Evolutionary conservation across 2,797 vertebrate genomes (phyloP).

Genomic region (Echeneis naucrates): DNA sequence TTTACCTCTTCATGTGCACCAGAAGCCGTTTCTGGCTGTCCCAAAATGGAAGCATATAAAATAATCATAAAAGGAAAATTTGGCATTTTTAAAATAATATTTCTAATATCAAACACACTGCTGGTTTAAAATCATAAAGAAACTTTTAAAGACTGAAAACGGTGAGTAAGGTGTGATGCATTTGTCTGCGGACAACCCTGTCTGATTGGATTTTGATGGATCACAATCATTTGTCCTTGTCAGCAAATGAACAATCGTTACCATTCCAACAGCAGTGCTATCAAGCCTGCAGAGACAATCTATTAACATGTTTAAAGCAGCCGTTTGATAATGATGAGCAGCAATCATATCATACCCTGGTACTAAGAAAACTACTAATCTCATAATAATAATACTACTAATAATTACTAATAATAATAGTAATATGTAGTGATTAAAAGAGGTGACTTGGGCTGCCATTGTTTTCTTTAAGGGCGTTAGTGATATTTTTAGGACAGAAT

Average conservation of each 20-base stretch:
- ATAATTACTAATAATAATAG: too few species aligned
- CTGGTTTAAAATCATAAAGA: not conserved
- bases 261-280: conserved; percentile 89
- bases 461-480: conserved; percentile 29
- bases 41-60: not conserved
- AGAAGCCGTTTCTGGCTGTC: not conserved
- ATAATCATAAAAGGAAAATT: not conserved
- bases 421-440: conserved; percentile 49
- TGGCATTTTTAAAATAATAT: not conserved
- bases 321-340: conserved; percentile 38
- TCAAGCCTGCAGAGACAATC: conserved; percentile 92
- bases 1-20: conserved; percentile 14
- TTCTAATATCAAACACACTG: not conserved
- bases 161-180: conserved; percentile 84
- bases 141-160: conserved; percentile 75
- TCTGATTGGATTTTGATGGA: conserved; percentile 93
- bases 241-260: conserved; percentile 88
- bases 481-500: conserved; percentile 36
- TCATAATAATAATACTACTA: too few species aligned
- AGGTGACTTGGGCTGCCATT: conserved; percentile 1
- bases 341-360: conserved; percentile 5
- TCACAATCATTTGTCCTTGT: conserved; percentile 93
- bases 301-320: conserved; percentile 75
- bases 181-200: conserved; percentile 74
- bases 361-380: conserved; percentile 32